Percentiles rank a stretch among this genome's conserved stretches.
Evolutionary conservation across 2,113 vertebrate genomes (phyloP).

Genomic region (Neotoma lepida): DNA sequence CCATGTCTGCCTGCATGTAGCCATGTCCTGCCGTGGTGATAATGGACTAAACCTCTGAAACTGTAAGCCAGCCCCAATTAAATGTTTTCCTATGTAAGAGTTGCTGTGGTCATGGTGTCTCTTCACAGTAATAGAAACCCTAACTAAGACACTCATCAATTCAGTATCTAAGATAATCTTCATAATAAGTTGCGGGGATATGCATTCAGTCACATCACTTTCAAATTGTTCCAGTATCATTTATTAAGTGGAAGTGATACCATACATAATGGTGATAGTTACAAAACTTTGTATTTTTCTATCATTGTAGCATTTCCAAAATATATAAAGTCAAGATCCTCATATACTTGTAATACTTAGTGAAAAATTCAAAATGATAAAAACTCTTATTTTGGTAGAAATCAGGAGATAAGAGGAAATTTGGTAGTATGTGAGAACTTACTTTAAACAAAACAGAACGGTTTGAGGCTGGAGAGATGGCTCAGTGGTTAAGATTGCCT

Average conservation of each 20-base stretch:
- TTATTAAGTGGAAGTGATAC: not conserved
- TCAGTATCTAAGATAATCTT: slow-evolving; percentile 12
- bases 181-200: not conserved
- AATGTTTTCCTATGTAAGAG: not conserved
- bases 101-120: not conserved
- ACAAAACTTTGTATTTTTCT: slow-evolving; percentile 48
- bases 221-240: not conserved
- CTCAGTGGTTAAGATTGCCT: not conserved
- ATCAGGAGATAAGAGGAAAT: not conserved
- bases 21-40: not conserved
- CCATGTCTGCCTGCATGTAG: not conserved
- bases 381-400: slow-evolving; percentile 16
- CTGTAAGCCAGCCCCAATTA: not conserved
- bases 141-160: not conserved
- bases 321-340: slow-evolving; percentile 31
- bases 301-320: not conserved
- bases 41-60: not conserved
- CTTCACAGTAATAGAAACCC: not conserved
- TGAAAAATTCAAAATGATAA: slow-evolving; percentile 57
- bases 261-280: not conserved
- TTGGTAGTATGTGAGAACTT: slow-evolving; percentile 4
- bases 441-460: not conserved
- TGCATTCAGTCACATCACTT: slow-evolving; percentile 3
- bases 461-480: not conserved
- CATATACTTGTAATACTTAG: slow-evolving; percentile 38